Conservation (phyloP, 2,113 vertebrate species). For the Rhadina sibilatrix region DNA sequence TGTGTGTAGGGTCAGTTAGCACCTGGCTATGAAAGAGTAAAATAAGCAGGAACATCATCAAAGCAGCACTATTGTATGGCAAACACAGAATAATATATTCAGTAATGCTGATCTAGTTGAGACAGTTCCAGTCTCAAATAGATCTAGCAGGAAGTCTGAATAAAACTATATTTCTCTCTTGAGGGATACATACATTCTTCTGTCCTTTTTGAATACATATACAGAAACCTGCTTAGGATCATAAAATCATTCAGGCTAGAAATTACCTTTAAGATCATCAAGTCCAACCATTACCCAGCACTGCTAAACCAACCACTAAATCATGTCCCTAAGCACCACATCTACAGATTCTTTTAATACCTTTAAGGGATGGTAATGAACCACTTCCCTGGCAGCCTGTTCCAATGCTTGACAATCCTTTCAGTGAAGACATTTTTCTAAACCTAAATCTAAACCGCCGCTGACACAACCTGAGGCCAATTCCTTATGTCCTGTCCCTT, state of each 20-base stretch:
- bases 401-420: not conserved
- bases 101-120: not conserved
- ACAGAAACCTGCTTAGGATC: not conserved
- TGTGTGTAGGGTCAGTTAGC: conserved; percentile 1
- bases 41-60: not conserved
- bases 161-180: not conserved
- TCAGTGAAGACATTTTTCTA: not conserved
- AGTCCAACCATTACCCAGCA: not conserved
- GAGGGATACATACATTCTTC: not conserved
- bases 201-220: not conserved
- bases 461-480: not conserved
- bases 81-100: not conserved
- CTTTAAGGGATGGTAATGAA: not conserved
- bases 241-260: not conserved
- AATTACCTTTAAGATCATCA: not conserved
- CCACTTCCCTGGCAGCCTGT: not conserved
- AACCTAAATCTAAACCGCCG: not conserved
- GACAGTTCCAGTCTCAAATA: not conserved
- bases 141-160: not conserved
- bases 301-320: not conserved
- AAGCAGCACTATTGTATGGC: not conserved
- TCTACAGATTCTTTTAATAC: not conserved
- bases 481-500: not conserved
- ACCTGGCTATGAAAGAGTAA: conserved; percentile 43
- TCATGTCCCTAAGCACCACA: not conserved